Conservation (phyloP, 1,140 invertebrate species). For the Bradysia coprophila region DNA sequence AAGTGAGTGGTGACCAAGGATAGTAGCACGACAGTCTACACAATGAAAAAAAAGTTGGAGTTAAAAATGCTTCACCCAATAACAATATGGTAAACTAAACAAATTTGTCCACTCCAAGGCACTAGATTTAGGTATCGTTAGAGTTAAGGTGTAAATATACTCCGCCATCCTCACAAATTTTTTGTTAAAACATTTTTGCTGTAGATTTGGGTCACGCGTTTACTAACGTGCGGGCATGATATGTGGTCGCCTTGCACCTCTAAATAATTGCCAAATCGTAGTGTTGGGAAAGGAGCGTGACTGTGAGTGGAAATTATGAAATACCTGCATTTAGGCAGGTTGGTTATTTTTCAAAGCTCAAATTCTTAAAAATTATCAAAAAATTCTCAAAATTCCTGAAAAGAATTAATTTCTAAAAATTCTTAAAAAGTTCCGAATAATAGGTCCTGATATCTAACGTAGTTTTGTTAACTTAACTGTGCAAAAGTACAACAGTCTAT, state of each 20-base stretch:
- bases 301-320: not conserved
- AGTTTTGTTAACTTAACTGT: too few relatives aligned
- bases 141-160: not conserved
- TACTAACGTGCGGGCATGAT: not conserved
- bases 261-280: not conserved
- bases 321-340: too few relatives aligned
- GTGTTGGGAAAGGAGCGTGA: not conserved
- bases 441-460: too few relatives aligned
- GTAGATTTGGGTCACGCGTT: not conserved
- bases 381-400: not conserved
- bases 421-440: too few relatives aligned
- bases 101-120: not conserved
- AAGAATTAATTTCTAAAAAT: too few relatives aligned
- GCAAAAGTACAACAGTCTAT: too few relatives aligned
- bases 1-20: too few relatives aligned
- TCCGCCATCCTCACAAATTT: not conserved
- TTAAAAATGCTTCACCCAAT: too few relatives aligned
- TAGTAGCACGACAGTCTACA: too few relatives aligned
- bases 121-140: not conserved
- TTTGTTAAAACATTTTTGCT: not conserved
- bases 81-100: not conserved
- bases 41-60: too few relatives aligned
- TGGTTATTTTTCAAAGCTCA: not conserved
- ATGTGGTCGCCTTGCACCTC: not conserved
- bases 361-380: not conserved